A percentile compares a stretch with the other conserved stretches of the same genome.
These are phyloP conservation scores for Eupeodes latifasciatus DNA, from an alignment of 2,888 invertebrate species.

Conservation along the genomic window DNA sequence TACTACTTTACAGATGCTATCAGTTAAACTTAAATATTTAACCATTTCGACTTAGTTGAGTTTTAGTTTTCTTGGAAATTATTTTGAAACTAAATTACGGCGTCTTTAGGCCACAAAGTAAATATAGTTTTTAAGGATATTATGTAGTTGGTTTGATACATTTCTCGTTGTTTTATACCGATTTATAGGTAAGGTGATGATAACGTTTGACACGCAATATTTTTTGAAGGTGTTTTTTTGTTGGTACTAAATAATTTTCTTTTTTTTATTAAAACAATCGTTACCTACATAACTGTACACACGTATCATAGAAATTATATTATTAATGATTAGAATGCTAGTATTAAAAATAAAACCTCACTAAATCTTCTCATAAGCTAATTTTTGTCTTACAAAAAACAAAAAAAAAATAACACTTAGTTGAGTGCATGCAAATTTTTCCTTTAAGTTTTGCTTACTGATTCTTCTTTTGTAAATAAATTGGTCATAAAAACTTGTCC, in stretches of 20 bases:
- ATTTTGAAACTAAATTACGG: too few relatives aligned
- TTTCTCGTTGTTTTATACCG: too few relatives aligned
- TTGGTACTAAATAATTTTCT: not conserved
- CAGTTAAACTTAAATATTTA: too few relatives aligned
- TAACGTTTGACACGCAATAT: not conserved
- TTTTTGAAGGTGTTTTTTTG: not conserved
- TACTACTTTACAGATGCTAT: too few relatives aligned
- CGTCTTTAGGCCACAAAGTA: too few relatives aligned
- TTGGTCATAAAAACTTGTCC: constrained; percentile 81
- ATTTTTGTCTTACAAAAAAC: constrained; percentile 29
- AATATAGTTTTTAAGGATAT: too few relatives aligned
- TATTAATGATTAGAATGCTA: constrained; percentile 4
- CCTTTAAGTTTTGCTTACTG: constrained; percentile 71
- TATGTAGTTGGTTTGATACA: too few relatives aligned
- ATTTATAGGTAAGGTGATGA: not conserved
- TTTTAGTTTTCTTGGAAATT: too few relatives aligned
- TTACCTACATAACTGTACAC: not conserved
- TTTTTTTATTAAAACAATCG: not conserved
- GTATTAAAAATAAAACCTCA: constrained; percentile 18
- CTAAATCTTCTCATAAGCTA: constrained; percentile 57
- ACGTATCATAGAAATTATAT: not conserved
- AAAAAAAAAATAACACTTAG: constrained; percentile 54
- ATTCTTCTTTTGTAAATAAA: constrained; percentile 77
- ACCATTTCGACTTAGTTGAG: too few relatives aligned
- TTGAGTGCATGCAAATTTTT: constrained; percentile 68